Conservation (phyloP, 2,113 vertebrate genomes). For the Diadophis punctatus region DNA sequence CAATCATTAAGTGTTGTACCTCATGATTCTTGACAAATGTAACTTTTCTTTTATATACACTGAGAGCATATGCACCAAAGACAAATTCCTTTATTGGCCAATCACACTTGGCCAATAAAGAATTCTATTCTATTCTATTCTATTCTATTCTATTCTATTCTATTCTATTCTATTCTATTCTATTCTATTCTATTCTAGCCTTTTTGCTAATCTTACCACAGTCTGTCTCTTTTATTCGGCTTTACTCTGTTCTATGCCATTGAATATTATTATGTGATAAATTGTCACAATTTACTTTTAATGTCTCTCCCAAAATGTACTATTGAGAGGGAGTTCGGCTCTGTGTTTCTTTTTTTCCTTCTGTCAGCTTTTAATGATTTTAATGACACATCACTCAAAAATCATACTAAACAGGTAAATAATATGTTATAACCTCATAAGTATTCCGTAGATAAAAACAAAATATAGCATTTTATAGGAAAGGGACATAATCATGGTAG, state of each 20-base stretch:
- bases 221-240: neutral
- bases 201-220: neutral
- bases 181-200: too few relatives aligned
- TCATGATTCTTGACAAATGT: too few relatives aligned
- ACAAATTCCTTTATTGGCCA: too few relatives aligned
- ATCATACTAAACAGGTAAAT: neutral
- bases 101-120: too few relatives aligned
- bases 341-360: neutral
- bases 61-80: too few relatives aligned
- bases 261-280: neutral
- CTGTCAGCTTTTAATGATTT: neutral
- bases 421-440: neutral
- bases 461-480: neutral
- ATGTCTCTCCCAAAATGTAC: neutral
- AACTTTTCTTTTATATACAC: too few relatives aligned
- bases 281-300: neutral
- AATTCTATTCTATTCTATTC: too few relatives aligned
- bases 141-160: too few relatives aligned
- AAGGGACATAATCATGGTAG: neutral
- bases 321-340: neutral
- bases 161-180: too few relatives aligned
- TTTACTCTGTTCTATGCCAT: neutral
- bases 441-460: neutral
- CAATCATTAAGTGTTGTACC: too few relatives aligned
- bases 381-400: neutral